Evolutionary conservation across 2,797 vertebrate species (phyloP).

Genomic region (Gymnothorax javanicus): DNA sequence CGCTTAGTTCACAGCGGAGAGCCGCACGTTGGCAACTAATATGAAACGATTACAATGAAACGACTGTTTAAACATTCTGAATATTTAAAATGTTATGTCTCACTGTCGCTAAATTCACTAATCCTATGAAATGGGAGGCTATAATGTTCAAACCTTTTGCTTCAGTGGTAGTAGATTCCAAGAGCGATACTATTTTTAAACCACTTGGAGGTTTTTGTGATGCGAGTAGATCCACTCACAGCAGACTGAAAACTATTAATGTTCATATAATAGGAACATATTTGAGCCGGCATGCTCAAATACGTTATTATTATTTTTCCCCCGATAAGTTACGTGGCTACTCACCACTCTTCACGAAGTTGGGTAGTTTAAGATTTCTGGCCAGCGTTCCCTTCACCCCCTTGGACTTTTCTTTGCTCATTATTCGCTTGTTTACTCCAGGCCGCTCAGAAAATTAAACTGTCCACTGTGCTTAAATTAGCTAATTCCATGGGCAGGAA

Average conservation of each 20-base stretch:
- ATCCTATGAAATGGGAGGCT: not conserved
- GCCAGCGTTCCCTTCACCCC: not conserved
- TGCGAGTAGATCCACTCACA: not conserved
- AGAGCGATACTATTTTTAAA: slow-evolving; percentile 2
- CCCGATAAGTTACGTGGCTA: not conserved
- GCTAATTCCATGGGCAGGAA: not conserved
- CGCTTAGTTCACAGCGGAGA: not conserved
- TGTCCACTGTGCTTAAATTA: not conserved
- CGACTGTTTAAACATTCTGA: not conserved
- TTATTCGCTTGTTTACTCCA: slow-evolving; percentile 10
- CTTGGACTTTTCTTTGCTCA: slow-evolving; percentile 3
- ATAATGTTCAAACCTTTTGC: not conserved
- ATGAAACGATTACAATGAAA: not conserved
- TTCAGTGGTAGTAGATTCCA: not conserved
- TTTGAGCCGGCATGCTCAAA: not conserved
- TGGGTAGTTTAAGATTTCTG: not conserved
- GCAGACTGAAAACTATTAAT: not conserved
- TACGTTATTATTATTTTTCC: not conserved
- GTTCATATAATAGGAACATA: not conserved
- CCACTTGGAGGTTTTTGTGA: not conserved
- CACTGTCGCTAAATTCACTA: not conserved
- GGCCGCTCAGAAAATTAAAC: not conserved
- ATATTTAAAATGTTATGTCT: not conserved
- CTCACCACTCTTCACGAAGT: slow-evolving; percentile 16
- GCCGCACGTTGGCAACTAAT: not conserved